A percentile compares a stretch with the other conserved stretches of the same genome.
These are phyloP conservation scores for Patiria miniata DNA, from an alignment of 35 echinoderm and acorn worm species.

Conservation along the genomic window DNA sequence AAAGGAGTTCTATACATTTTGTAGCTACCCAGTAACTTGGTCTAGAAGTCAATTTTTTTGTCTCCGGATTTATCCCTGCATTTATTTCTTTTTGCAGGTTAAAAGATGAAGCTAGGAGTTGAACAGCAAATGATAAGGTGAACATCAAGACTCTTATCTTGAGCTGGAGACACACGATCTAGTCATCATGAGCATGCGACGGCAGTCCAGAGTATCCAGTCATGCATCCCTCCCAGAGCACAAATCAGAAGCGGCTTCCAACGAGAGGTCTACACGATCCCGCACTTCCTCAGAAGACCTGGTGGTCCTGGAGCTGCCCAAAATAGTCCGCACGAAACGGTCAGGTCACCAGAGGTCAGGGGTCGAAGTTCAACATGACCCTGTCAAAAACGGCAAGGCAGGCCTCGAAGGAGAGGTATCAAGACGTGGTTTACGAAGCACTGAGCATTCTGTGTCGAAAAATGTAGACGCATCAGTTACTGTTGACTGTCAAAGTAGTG, in stretches of 20 bases:
- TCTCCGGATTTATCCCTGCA: too few relatives aligned
- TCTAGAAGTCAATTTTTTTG: too few relatives aligned
- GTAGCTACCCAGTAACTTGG: too few relatives aligned
- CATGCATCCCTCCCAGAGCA: conserved; percentile 12
- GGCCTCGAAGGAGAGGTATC: not conserved
- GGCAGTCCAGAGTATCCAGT: conserved; percentile 18
- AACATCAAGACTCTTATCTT: too few relatives aligned
- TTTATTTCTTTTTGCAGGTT: too few relatives aligned
- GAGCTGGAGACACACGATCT: too few relatives aligned
- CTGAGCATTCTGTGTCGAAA: not conserved
- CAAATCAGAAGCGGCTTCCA: conserved; percentile 13
- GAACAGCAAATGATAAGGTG: too few relatives aligned
- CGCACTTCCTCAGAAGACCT: conserved; percentile 76
- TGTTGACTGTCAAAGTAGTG: not conserved
- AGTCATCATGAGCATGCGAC: not conserved
- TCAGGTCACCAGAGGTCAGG: conserved; percentile 4
- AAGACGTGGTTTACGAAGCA: conserved; percentile 2
- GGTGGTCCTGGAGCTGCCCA: conserved; percentile 70
- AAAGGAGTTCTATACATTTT: too few relatives aligned
- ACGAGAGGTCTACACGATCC: conserved; percentile 77
- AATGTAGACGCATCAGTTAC: not conserved
- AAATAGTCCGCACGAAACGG: conserved; percentile 30
- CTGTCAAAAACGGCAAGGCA: conserved; percentile 18
- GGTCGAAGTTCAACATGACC: not conserved
- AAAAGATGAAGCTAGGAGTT: too few relatives aligned